Percentiles rank a stretch among this genome's conserved stretches.
Conservation (phyloP, 2,797 vertebrate species). For the Dryobates pubescens region DNA sequence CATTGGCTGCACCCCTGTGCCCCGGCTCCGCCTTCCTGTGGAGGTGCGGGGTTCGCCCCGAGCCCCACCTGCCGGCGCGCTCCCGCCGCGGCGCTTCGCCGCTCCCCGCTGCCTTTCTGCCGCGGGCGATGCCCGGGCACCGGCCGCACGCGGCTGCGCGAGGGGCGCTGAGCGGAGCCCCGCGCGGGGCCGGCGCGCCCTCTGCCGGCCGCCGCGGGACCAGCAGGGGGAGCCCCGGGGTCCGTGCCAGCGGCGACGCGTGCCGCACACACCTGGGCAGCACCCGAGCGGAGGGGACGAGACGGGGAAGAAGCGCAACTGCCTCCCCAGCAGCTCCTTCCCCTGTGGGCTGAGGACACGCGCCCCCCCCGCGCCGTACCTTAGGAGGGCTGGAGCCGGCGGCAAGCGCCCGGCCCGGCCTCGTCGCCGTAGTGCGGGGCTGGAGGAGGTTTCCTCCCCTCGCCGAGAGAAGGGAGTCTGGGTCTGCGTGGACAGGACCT, state of each 20-base stretch:
- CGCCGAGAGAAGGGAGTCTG: not conserved
- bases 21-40: not conserved
- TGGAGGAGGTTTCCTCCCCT: not conserved
- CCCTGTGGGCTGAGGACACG: no score
- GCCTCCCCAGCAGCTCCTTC: no score
- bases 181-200: not conserved
- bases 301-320: no score
- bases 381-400: no score
- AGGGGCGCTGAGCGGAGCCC: no score
- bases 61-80: not conserved
- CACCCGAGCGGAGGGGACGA: no score
- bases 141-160: not conserved
- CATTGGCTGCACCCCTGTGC: not conserved
- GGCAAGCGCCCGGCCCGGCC: no score
- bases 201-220: not conserved
- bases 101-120: accelerated
- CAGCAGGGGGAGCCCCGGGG: not conserved
- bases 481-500: not conserved
- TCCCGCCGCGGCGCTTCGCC: accelerated
- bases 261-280: no score
- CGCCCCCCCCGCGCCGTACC: no score
- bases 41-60: accelerated
- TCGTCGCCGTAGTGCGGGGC: no score
- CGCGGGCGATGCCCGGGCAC: accelerated
- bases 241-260: no score